A percentile compares a stretch with the other conserved stretches of the same genome.
Conservation (phyloP, 2,888 invertebrate species). For the Sepioteuthis lessoniana region DNA sequence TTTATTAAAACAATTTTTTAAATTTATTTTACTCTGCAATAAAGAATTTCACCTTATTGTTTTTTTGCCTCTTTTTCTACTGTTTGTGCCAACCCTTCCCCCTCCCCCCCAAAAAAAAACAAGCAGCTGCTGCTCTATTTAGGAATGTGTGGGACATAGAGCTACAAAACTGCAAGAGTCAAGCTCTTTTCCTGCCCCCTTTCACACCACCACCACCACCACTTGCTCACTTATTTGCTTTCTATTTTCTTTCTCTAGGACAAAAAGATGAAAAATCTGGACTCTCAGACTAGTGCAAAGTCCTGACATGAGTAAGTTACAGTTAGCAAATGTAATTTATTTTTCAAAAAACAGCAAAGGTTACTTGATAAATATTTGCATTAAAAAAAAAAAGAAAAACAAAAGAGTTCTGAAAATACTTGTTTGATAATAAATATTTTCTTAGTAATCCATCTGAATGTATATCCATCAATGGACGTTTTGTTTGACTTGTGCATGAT, state of each 20-base stretch:
- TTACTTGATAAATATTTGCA: no score
- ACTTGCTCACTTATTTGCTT: constrained; percentile 5
- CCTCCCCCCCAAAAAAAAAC: neutral
- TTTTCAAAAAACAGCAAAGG: neutral
- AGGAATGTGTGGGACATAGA: neutral
- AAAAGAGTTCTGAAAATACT: no score
- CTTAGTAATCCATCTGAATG: no score
- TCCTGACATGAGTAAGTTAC: constrained; percentile 49
- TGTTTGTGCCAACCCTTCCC: neutral
- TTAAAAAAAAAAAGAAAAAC: no score
- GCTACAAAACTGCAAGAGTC: neutral
- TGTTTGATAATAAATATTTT: no score
- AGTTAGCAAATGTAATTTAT: neutral
- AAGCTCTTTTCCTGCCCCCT: neutral
- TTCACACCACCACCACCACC: neutral
- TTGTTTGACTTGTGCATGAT: no score
- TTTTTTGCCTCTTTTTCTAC: neutral
- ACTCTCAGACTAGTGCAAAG: constrained; percentile 43
- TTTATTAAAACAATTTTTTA: no score
- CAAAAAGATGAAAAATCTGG: constrained; percentile 47
- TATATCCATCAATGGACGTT: no score
- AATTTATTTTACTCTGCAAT: no score
- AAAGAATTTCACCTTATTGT: neutral
- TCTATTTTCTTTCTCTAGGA: constrained; percentile 45
- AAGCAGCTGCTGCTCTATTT: neutral